A percentile compares a stretch with the other conserved stretches of the same genome.
These are phyloP conservation scores for Hesperophylax magnus DNA, from an alignment of 1,140 invertebrate species.

Conservation along the genomic window DNA sequence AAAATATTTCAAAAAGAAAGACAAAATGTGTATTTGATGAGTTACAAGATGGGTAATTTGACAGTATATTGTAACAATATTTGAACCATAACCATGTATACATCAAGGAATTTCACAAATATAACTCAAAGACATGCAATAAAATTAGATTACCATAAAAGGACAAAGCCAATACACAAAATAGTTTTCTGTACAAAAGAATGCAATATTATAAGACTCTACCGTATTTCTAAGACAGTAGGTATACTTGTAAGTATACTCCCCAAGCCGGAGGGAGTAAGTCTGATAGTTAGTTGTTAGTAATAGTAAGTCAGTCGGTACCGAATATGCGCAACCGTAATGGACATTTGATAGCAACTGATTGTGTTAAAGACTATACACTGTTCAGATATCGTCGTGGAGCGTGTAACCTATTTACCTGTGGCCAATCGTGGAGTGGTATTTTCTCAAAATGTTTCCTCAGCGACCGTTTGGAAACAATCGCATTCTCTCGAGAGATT, in stretches of 20 bases:
- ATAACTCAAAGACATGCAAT: too few relatives aligned
- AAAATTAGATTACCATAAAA: too few relatives aligned
- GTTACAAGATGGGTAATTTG: too few relatives aligned
- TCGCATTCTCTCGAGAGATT: constrained; percentile 17
- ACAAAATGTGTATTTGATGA: too few relatives aligned
- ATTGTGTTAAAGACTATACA: background rate
- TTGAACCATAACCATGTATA: too few relatives aligned
- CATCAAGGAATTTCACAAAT: too few relatives aligned
- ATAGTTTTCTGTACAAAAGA: too few relatives aligned
- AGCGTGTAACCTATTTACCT: constrained; percentile 27
- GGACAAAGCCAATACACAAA: too few relatives aligned
- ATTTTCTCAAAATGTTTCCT: constrained; percentile 27
- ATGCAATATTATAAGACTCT: too few relatives aligned
- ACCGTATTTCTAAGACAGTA: too few relatives aligned
- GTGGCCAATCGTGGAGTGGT: constrained; percentile 15
- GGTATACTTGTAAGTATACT: background rate
- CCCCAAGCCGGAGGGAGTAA: background rate
- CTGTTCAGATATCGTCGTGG: background rate
- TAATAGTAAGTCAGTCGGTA: background rate
- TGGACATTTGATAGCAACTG: background rate
- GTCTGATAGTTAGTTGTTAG: background rate
- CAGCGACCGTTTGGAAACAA: constrained; percentile 20
- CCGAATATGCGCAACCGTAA: background rate
- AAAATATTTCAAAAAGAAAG: too few relatives aligned
- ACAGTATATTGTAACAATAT: too few relatives aligned